A percentile compares a stretch with the other conserved stretches of the same genome.
These are phyloP conservation scores for Punctoribates punctum DNA, from an alignment of 2,888 invertebrate species.

Conservation along the genomic window DNA sequence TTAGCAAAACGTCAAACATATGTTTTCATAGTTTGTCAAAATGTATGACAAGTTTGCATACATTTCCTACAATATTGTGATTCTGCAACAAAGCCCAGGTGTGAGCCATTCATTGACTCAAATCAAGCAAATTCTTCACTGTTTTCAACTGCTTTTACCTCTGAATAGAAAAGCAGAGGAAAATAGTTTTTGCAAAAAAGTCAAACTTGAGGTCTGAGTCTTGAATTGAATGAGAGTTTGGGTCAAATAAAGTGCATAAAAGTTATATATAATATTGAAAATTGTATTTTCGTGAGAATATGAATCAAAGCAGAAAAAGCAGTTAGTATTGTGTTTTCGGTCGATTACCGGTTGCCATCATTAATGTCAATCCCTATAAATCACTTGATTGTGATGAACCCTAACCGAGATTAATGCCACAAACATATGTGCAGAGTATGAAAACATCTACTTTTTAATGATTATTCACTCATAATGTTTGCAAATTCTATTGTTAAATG, in stretches of 20 bases:
- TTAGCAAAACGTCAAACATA: slow-evolving; percentile 17
- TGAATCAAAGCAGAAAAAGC: background rate
- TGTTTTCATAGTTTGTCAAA: slow-evolving; percentile 14
- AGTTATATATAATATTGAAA: background rate
- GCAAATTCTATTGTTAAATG: background rate
- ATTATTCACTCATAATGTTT: slow-evolving; percentile 23
- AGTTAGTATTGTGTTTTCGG: slow-evolving; percentile 22
- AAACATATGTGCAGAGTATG: slow-evolving; percentile 22
- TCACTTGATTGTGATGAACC: slow-evolving; percentile 25
- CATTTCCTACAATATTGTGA: background rate
- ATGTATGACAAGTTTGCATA: slow-evolving; percentile 31
- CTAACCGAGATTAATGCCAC: slow-evolving; percentile 18
- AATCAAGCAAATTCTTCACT: slow-evolving; percentile 21
- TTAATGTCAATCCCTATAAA: slow-evolving; percentile 14
- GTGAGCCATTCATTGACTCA: background rate
- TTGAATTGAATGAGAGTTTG: slow-evolving; percentile 1
- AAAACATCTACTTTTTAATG: slow-evolving; percentile 11
- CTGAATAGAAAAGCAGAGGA: background rate
- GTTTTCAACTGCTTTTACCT: background rate
- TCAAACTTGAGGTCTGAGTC: background rate
- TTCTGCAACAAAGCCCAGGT: slow-evolving; percentile 12
- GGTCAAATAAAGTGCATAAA: background rate
- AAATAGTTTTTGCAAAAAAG: background rate
- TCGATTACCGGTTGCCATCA: slow-evolving; percentile 28
- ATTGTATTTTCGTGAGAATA: background rate